Percentiles rank a stretch among this genome's conserved stretches.
These are phyloP conservation scores for Phycodurus eques DNA, from an alignment of 2,113 vertebrate genomes.

Conservation along the genomic window DNA sequence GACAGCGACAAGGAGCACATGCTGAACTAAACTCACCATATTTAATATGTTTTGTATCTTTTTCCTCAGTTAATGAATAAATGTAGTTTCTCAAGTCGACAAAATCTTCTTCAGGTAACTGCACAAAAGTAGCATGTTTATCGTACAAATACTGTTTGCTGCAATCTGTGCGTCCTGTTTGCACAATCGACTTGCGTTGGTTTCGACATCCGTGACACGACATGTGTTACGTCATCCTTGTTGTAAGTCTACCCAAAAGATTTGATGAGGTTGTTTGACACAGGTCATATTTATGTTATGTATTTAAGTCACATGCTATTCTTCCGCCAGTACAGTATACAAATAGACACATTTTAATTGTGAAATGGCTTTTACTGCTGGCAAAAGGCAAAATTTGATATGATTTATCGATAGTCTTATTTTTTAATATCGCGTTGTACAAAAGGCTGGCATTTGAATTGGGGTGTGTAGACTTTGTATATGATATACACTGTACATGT, in stretches of 20 bases:
- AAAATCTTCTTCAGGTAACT: neutral
- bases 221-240: slow-evolving; percentile 10
- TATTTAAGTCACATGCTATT: neutral
- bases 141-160: slow-evolving; percentile 1
- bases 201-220: neutral
- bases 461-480: no score
- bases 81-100: neutral
- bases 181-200: slow-evolving; percentile 12
- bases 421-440: no score
- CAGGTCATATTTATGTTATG: neutral
- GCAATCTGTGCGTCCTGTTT: slow-evolving; percentile 20
- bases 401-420: no score
- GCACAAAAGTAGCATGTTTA: slow-evolving; percentile 1
- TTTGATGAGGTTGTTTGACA: neutral
- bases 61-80: neutral
- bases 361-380: no score
- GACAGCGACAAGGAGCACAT: neutral
- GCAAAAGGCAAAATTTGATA: no score
- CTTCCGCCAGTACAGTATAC: neutral
- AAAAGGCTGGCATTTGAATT: no score
- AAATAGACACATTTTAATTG: no score
- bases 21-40: neutral
- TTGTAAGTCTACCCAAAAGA: slow-evolving; percentile 14
- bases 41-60: neutral
- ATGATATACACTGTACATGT: no score